These are phyloP conservation scores for Laupala kohalensis DNA, from an alignment of 1,140 invertebrate species.

Conservation along the genomic window DNA sequence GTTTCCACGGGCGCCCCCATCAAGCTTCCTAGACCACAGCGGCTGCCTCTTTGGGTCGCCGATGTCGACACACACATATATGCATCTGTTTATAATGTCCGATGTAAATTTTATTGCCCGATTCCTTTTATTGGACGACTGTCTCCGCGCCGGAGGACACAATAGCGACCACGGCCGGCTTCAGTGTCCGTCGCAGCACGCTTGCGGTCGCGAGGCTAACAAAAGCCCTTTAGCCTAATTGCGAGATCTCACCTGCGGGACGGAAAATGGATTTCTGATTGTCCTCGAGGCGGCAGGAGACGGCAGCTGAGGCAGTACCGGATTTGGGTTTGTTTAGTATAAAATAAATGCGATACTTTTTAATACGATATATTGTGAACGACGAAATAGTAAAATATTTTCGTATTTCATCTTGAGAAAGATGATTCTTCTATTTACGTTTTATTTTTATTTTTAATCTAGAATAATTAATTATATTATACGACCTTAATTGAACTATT, in stretches of 20 bases:
- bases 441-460: no score
- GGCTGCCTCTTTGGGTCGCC: not conserved
- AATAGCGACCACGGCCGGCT: no score
- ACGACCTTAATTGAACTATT: no score
- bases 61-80: not conserved
- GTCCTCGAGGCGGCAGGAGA: not conserved
- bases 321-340: not conserved
- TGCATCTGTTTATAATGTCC: not conserved
- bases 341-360: no score
- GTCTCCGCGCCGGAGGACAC: not conserved
- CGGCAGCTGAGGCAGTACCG: not conserved
- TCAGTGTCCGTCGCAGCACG: no score
- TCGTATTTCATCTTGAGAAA: no score
- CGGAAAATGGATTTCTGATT: not conserved
- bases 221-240: no score
- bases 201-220: no score
- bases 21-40: not conserved
- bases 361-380: no score
- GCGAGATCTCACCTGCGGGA: not conserved
- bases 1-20: not conserved
- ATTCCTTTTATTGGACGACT: not conserved
- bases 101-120: not conserved
- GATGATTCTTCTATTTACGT: no score
- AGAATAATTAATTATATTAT: no score
- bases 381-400: no score